Percentiles rank a stretch among this genome's conserved stretches.
These are phyloP conservation scores for Bombus polaris DNA, from an alignment of 1,140 invertebrate genomes.

Conservation along the genomic window DNA sequence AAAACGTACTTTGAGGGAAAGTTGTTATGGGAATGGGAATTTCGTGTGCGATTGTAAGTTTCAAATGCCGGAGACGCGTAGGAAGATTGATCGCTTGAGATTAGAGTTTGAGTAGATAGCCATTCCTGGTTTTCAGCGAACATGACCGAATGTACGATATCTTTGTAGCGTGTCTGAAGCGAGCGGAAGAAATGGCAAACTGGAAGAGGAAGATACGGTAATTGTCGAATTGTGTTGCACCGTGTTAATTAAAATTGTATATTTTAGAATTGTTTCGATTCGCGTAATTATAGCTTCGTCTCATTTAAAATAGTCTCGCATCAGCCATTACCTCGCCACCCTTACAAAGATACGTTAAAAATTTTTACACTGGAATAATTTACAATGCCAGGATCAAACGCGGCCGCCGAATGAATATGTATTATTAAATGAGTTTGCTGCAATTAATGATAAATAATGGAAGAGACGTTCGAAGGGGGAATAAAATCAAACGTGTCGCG, in stretches of 20 bases:
- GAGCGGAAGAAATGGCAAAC: background rate
- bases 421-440: too few species aligned
- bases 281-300: too few species aligned
- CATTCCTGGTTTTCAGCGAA: background rate
- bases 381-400: background rate
- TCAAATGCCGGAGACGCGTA: background rate
- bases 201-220: too few species aligned
- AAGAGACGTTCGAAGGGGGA: background rate
- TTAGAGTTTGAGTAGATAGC: background rate
- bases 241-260: too few species aligned
- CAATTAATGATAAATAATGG: background rate
- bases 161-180: background rate
- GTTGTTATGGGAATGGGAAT: background rate
- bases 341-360: too few species aligned
- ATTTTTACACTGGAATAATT: too few species aligned
- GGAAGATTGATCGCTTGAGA: background rate
- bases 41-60: background rate
- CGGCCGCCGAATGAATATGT: background rate
- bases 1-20: background rate
- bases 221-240: too few species aligned
- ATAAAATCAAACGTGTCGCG: background rate
- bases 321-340: too few species aligned
- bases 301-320: too few species aligned
- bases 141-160: background rate
- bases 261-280: too few species aligned